Evolutionary conservation across 2,888 invertebrate genomes (phyloP).

Genomic region (Notodonta dromedarius): DNA sequence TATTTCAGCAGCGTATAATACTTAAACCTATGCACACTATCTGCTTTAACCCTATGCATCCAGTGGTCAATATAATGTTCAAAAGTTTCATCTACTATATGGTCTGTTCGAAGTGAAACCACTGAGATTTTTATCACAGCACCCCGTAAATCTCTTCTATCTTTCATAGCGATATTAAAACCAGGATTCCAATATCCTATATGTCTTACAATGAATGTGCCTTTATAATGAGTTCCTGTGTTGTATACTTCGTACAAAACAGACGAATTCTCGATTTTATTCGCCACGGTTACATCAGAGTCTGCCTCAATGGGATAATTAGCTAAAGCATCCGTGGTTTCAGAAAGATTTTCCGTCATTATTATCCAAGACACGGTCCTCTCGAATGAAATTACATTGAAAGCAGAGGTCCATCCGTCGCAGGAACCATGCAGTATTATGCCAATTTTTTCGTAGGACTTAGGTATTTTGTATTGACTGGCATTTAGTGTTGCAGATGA

Average conservation of each 20-base stretch:
- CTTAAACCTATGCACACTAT: conserved; percentile 87
- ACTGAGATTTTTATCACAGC: conserved; percentile 81
- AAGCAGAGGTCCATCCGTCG: conserved; percentile 51
- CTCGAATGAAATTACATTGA: conserved; percentile 46
- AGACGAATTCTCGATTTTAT: conserved; percentile 39
- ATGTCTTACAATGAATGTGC: conserved; percentile 70
- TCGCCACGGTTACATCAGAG: conserved; percentile 71
- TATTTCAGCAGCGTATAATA: conserved; percentile 82
- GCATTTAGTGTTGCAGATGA: conserved; percentile 28
- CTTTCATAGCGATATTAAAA: conserved; percentile 59
- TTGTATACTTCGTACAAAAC: conserved; percentile 79
- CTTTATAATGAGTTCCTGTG: conserved; percentile 82
- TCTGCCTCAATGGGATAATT: conserved; percentile 69
- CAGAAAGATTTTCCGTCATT: conserved; percentile 47
- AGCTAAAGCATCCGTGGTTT: conserved; percentile 52
- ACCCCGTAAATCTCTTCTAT: conserved; percentile 81
- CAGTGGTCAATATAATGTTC: conserved; percentile 76
- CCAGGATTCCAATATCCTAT: conserved; percentile 76
- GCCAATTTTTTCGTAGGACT: conserved; percentile 48
- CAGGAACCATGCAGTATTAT: conserved; percentile 60
- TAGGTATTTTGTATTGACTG: conserved; percentile 22
- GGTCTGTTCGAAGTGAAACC: conserved; percentile 61
- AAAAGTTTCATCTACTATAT: conserved; percentile 68
- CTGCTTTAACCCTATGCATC: conserved; percentile 78
- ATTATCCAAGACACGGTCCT: conserved; percentile 68